Conservation (phyloP, 2,888 invertebrate species). For the Lasioglossum malachurum region DNA sequence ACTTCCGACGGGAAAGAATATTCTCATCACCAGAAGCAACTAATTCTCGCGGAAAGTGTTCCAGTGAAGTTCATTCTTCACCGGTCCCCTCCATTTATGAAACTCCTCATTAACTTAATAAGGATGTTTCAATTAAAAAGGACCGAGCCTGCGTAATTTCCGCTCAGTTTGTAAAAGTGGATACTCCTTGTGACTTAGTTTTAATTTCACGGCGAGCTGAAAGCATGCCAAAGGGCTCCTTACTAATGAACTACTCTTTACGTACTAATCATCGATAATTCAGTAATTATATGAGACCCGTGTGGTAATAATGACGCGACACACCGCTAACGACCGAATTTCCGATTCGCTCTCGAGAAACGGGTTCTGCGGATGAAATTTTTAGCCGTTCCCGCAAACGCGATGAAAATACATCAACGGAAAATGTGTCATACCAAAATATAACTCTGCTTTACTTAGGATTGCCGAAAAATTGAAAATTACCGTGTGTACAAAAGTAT, state of each 20-base stretch:
- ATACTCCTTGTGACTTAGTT: slow-evolving; percentile 41
- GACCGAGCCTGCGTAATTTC: slow-evolving; percentile 4
- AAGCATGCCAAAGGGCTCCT: slow-evolving; percentile 36
- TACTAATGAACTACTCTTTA: slow-evolving; percentile 48
- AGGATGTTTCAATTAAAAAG: slow-evolving; percentile 41
- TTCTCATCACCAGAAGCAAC: slow-evolving; percentile 11
- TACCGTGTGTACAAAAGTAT: neutral
- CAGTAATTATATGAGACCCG: slow-evolving; percentile 37
- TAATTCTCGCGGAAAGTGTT: slow-evolving; percentile 11
- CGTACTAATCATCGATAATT: slow-evolving; percentile 49
- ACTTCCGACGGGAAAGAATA: slow-evolving; percentile 2
- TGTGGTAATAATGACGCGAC: slow-evolving; percentile 40
- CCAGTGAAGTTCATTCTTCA: neutral
- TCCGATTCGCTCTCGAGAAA: slow-evolving; percentile 11
- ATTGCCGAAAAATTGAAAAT: neutral
- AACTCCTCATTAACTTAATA: slow-evolving; percentile 37
- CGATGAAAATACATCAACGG: neutral
- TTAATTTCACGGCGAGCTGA: slow-evolving; percentile 50
- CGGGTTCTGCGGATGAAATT: slow-evolving; percentile 13
- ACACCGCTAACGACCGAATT: slow-evolving; percentile 18
- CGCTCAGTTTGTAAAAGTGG: slow-evolving; percentile 19
- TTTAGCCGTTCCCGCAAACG: neutral
- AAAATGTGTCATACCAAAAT: neutral
- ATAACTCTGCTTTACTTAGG: neutral
- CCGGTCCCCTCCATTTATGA: slow-evolving; percentile 15